These are phyloP conservation scores for Lophius piscatorius DNA, from an alignment of 2,113 vertebrate species.

Conservation along the genomic window DNA sequence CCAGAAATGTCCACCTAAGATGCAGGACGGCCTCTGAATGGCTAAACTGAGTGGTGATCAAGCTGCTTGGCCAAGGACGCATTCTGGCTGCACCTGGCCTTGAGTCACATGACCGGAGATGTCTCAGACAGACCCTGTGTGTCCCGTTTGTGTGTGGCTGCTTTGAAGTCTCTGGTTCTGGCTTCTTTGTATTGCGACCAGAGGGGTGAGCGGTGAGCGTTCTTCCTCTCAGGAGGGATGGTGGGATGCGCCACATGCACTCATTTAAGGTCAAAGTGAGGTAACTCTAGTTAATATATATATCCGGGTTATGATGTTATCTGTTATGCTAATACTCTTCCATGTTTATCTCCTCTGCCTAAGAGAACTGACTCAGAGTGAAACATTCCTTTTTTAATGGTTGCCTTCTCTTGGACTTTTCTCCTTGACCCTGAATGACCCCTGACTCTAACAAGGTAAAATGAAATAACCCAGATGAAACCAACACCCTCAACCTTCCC, in stretches of 20 bases:
- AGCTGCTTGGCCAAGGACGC: conserved; percentile 59
- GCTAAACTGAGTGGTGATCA: conserved; percentile 62
- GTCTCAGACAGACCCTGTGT: conserved; percentile 66
- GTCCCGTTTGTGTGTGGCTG: conserved; percentile 50
- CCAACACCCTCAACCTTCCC: neutral
- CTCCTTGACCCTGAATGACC: conserved; percentile 30
- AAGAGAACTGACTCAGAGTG: neutral
- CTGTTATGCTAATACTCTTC: neutral
- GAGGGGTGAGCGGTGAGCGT: conserved; percentile 49
- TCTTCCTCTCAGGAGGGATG: conserved; percentile 52
- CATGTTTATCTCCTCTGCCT: neutral
- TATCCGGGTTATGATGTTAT: neutral
- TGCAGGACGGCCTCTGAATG: conserved; percentile 58
- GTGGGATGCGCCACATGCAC: conserved; percentile 31
- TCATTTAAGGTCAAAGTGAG: neutral
- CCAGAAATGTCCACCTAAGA: conserved; percentile 51
- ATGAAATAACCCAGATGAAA: conserved; percentile 40
- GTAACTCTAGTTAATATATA: neutral
- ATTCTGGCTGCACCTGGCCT: conserved; percentile 72
- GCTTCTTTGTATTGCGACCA: conserved; percentile 53
- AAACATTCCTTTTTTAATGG: neutral
- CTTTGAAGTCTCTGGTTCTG: conserved; percentile 68
- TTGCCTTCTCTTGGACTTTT: conserved; percentile 1
- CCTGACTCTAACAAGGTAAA: conserved; percentile 11
- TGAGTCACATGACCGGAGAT: conserved; percentile 74